These are phyloP conservation scores for Pongo pygmaeus DNA, from an alignment of 2,113 vertebrate species.

Conservation along the genomic window DNA sequence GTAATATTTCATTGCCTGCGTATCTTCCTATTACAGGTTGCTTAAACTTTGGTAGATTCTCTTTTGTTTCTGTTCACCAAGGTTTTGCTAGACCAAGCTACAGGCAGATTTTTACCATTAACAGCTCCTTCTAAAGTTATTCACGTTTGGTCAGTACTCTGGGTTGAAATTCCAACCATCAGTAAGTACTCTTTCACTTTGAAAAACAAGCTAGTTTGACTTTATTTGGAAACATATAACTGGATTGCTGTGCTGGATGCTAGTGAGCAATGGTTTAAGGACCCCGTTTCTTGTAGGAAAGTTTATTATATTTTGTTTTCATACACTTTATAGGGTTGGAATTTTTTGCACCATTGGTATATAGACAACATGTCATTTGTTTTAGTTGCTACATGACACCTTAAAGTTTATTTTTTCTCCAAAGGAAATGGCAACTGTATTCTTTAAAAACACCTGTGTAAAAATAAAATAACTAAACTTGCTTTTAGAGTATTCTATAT, in stretches of 20 bases:
- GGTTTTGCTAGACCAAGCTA: not conserved
- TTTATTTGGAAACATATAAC: not conserved
- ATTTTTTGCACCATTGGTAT: not conserved
- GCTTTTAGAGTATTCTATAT: not conserved
- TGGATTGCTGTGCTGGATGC: not conserved
- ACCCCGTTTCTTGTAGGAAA: not conserved
- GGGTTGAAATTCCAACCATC: not conserved
- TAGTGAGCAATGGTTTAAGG: not conserved
- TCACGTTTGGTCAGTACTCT: not conserved
- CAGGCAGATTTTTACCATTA: not conserved
- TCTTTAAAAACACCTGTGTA: constrained; percentile 1
- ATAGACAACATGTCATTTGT: not conserved
- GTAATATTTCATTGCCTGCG: not conserved
- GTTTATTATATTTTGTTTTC: not conserved
- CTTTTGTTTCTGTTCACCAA: not conserved
- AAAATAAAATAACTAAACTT: not conserved
- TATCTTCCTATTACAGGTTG: not conserved
- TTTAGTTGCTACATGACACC: not conserved
- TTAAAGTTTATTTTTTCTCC: constrained; percentile 15
- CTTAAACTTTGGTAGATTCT: not conserved
- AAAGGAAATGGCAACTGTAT: constrained; percentile 5
- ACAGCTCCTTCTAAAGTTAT: not conserved
- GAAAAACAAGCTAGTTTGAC: not conserved
- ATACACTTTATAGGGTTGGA: not conserved
- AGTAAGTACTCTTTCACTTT: not conserved